Base-by-base conservation (phyloP, 2,797 vertebrate species). In the Stomatorhinus walkeri region DNA sequence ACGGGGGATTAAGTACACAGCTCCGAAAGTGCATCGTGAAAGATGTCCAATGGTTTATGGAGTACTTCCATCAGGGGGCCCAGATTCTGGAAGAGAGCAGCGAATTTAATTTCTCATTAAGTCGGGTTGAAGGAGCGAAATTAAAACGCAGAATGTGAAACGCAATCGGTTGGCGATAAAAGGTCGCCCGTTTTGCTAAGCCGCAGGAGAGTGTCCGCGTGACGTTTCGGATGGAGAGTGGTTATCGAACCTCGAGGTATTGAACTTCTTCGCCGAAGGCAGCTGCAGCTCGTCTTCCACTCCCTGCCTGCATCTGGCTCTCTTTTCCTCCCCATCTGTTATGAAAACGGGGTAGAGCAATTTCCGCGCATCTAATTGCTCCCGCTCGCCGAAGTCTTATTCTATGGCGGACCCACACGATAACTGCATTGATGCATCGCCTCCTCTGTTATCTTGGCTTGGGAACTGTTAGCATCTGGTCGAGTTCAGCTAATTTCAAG, bases 141-240 rank as follows among this genome's bases (percentile, higher is more conserved):
- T 61, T 87, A 52, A 89, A 84, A 56, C 87, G 76, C 87, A 86
- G 88, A 89, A 89, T 89, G 22, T 87, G 81, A 90, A 91, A 89
- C 79, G 56, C 90, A 85, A 89, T 92, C 88, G 51, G 88, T 22
- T 6, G 24, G 86, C 85, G 43, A 88, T 86, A 68, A 87, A 85
- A 87, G 36, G 87, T 87, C 22, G 10, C 6, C 54, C 87, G 51
- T 68, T 89, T 90, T 83, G 6, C 81, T 85, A 36, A 3, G 36
- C 90, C 89, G 90, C 72, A 84, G 91, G 90, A 68, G 88, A 89
- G 68, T 59, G 12, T 89, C 90, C 89, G 85, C 87, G 61, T 59
- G 89, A 88, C 89, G 83, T 90, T 91, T 91, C 46, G 72, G 88
- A 89, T 90, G 88, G 91, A 90, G 88, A 89, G 59, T 12, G 12